A percentile compares a stretch with the other conserved stretches of the same genome.
Conservation (phyloP, 2,888 invertebrate species). For the Sarcophaga rosellei region DNA sequence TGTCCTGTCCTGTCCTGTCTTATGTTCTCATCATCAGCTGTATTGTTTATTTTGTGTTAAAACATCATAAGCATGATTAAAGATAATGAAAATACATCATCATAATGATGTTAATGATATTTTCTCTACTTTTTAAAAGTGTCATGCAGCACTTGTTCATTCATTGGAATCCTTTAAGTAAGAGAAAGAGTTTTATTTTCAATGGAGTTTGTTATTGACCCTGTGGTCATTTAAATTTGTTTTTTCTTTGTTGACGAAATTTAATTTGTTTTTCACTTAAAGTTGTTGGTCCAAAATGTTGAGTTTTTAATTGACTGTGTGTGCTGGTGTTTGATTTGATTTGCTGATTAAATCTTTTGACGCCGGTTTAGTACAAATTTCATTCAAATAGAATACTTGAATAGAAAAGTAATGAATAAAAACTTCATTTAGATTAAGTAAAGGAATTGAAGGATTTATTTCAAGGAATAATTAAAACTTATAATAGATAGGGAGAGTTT, state of each 20-base stretch:
- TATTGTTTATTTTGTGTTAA: conserved; percentile 29
- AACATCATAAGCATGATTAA: conserved; percentile 23
- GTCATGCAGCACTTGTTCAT: too few relatives aligned
- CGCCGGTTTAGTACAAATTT: conserved; percentile 36
- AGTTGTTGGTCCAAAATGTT: conserved; percentile 12
- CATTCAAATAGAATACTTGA: neutral
- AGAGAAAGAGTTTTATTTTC: neutral
- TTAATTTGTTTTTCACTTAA: conserved; percentile 62
- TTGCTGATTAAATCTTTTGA: conserved; percentile 56
- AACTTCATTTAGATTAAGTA: neutral
- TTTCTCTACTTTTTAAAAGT: neutral
- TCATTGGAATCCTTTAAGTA: neutral
- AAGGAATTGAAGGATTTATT: neutral
- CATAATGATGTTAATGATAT: conserved; percentile 6
- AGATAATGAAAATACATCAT: conserved; percentile 2
- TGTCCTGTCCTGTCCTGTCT: conserved; percentile 8
- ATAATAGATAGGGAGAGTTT: too few relatives aligned
- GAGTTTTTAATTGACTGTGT: conserved; percentile 10
- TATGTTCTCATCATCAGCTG: conserved; percentile 20
- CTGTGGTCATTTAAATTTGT: conserved; percentile 23
- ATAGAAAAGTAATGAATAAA: neutral
- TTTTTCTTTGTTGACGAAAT: conserved; percentile 32
- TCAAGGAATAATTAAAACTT: too few relatives aligned
- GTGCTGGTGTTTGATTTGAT: conserved; percentile 43
- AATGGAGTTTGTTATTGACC: conserved; percentile 35